A percentile compares a stretch with the other conserved stretches of the same genome.
Conservation (phyloP, 1,140 invertebrate genomes). For the Trigoniulus corallinus region DNA sequence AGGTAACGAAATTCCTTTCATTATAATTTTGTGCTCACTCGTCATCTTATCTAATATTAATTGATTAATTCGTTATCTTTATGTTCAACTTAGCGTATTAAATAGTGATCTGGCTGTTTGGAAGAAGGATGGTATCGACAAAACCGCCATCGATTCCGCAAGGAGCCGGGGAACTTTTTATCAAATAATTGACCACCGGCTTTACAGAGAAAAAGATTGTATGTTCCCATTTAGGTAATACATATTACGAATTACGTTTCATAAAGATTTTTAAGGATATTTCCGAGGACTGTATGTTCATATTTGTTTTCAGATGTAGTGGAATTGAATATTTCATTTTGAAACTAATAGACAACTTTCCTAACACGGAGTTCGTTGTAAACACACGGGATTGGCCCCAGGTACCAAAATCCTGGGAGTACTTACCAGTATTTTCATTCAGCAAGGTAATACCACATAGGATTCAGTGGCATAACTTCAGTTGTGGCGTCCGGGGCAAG, state of each 20-base stretch:
- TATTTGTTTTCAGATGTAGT: slow-evolving; percentile 48
- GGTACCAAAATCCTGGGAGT: slow-evolving; percentile 40
- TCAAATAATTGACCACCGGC: slow-evolving; percentile 59
- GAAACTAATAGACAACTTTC: slow-evolving; percentile 42
- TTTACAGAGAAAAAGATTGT: slow-evolving; percentile 68
- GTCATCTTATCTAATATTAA: neutral
- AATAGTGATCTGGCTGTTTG: slow-evolving; percentile 49
- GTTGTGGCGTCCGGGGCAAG: too few species aligned
- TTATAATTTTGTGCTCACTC: neutral
- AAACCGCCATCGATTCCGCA: slow-evolving; percentile 40
- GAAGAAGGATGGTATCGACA: slow-evolving; percentile 42
- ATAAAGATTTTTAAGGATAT: too few species aligned
- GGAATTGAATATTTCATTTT: slow-evolving; percentile 77
- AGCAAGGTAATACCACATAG: slow-evolving; percentile 43
- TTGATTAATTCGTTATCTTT: neutral
- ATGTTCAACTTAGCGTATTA: slow-evolving; percentile 21
- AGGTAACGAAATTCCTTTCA: neutral
- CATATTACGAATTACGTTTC: neutral
- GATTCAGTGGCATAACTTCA: too few species aligned
- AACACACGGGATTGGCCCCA: slow-evolving; percentile 91
- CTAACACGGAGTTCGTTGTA: slow-evolving; percentile 71
- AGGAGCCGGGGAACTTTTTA: slow-evolving; percentile 54
- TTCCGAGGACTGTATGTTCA: too few species aligned
- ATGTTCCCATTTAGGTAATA: slow-evolving; percentile 52
- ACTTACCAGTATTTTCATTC: slow-evolving; percentile 77